phyloP scores from a whole-genome alignment of 2,797 vertebrate species.

The Peromyscus aztecus region DNA sequence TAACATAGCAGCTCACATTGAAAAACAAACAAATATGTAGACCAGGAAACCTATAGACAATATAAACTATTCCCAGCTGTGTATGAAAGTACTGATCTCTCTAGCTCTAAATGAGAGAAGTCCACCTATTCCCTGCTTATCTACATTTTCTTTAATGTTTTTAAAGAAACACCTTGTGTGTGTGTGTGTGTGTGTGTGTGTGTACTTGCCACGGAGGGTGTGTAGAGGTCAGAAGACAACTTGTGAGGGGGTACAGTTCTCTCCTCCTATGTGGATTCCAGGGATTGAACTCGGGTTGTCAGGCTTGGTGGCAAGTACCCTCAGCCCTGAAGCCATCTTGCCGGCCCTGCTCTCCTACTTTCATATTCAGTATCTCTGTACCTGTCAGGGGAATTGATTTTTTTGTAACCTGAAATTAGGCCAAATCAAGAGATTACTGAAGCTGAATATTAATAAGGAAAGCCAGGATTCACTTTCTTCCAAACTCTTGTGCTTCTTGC shows the following conservation, averaged over 20 bases:
- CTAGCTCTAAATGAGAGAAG: not conserved
- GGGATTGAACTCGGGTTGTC: not conserved
- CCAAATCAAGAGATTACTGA: conserved; percentile 2
- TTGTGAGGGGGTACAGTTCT: not conserved
- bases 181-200: not conserved
- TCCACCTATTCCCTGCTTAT: not conserved
- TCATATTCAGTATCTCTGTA: not conserved
- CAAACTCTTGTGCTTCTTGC: not conserved
- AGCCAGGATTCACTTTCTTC: conserved; percentile 23
- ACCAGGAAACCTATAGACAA: not conserved
- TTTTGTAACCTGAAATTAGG: not conserved
- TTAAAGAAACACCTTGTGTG: not conserved
- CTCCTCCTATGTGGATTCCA: not conserved
- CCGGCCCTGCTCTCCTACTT: not conserved
- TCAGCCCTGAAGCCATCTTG: not conserved
- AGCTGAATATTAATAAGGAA: not conserved
- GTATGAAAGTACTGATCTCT: not conserved
- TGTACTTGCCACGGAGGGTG: not conserved
- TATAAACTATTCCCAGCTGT: not conserved
- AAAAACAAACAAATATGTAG: not conserved
- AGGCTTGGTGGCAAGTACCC: not conserved
- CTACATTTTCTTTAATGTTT: not conserved
- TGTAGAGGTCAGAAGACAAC: not conserved
- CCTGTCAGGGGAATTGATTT: not conserved
- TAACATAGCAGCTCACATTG: conserved; percentile 41